A percentile compares a stretch with the other conserved stretches of the same genome.
Evolutionary conservation across 2,888 invertebrate species (phyloP).

Genomic region (Dugesia japonica): DNA sequence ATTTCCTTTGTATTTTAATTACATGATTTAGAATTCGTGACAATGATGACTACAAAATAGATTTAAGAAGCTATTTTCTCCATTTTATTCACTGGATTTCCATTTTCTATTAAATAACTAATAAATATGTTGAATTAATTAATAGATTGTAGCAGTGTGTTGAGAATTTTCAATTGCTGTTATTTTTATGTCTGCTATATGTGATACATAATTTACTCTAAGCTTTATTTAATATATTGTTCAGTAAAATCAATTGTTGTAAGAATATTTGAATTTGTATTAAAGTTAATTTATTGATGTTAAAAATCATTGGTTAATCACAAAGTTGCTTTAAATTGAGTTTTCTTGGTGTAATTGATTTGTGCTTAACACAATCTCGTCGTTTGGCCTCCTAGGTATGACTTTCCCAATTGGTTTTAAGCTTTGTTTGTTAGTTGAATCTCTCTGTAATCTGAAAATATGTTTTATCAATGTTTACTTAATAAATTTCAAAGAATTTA

Average conservation of each 20-base stretch:
- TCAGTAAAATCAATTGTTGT: neutral
- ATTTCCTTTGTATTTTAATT: slow-evolving; percentile 51
- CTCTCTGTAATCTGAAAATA: neutral
- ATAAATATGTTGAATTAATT: neutral
- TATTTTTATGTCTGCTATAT: neutral
- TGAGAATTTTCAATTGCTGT: neutral
- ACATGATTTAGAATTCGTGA: slow-evolving; percentile 82
- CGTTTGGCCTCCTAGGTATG: neutral
- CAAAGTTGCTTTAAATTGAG: neutral
- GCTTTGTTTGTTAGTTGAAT: neutral
- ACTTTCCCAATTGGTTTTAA: neutral
- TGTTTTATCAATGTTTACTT: too few species aligned
- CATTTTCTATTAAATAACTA: neutral
- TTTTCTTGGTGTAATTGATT: neutral
- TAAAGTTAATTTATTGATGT: neutral
- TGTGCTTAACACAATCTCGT: neutral
- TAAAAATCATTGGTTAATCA: neutral
- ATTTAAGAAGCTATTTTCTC: neutral
- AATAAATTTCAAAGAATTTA: too few species aligned
- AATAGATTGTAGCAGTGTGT: slow-evolving; percentile 5
- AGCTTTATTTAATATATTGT: neutral
- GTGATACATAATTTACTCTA: slow-evolving; percentile 3
- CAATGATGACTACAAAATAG: slow-evolving; percentile 88
- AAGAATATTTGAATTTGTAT: neutral
- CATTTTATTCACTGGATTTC: slow-evolving; percentile 11